phyloP scores from a whole-genome alignment of 2,113 vertebrate species.

The Leuciscus idus region DNA sequence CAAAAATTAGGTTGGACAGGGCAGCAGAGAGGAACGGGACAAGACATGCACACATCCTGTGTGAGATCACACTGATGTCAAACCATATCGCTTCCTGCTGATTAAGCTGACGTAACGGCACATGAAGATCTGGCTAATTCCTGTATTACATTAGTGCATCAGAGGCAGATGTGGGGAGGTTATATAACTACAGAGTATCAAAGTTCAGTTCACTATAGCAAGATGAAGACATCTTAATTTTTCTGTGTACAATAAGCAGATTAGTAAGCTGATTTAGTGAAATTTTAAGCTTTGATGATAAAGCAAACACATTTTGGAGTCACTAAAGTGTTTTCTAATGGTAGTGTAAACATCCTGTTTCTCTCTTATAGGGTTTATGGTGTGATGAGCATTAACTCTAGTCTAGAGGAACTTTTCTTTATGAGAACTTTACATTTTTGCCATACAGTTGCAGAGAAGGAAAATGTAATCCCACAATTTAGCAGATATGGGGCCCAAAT shows the following conservation, averaged over 20 bases:
- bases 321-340: background rate
- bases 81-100: constrained; percentile 45
- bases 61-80: constrained; percentile 55
- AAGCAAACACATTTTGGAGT: background rate
- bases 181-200: constrained; percentile 32
- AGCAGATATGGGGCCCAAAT: constrained; percentile 2
- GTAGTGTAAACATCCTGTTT: background rate
- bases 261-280: background rate
- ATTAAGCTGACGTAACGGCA: constrained; percentile 34
- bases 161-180: constrained; percentile 38
- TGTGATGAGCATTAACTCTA: background rate
- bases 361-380: background rate
- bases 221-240: background rate
- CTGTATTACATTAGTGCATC: constrained; percentile 24
- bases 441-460: background rate
- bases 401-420: background rate
- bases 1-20: constrained; percentile 32
- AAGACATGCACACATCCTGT: constrained; percentile 22
- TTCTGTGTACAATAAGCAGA: constrained; percentile 7
- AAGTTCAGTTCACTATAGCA: constrained; percentile 8
- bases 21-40: constrained; percentile 4
- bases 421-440: background rate
- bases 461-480: background rate
- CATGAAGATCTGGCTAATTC: constrained; percentile 51
- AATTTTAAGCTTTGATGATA: background rate